Evolutionary conservation across 1,140 invertebrate genomes (phyloP), one percentile per base, ranked within the genome.

Genomic region (Dendrolimus punctatus): DNA sequence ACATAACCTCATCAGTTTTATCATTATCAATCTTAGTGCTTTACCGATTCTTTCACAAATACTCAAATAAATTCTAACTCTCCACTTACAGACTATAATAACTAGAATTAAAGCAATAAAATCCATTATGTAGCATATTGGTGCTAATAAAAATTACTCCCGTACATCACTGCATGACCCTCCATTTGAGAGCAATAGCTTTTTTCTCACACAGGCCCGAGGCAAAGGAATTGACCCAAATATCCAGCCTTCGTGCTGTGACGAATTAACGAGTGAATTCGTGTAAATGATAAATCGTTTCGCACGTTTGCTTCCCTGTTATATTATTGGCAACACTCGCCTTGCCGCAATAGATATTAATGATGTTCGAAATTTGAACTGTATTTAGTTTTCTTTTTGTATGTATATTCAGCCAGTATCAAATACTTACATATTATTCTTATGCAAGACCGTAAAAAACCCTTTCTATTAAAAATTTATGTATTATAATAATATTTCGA

Each of bases 181-280:
- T 23, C 58, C 62, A 61, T 60, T 53, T 51, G 58, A 58, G 50
- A 44, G 58, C 54, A 56, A 59, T 71, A 58, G 57, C 64, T 68
- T 73, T 71, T 49, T 47, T 56, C 68, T 60, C 66, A 66, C 60
- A 65, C 63, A 60, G 42, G 60, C 64, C 61, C 43, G 55, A 49
- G 56, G 60, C 59, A 51, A 57, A 64, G 55, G 57, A 62, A 66
- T 60, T 69, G 62, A 58, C 64, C 66, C 72, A 60, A 70, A 68
- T 58, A 70, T 49, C 57, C 59, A 74, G 68, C 63, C 63, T 71
- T 60, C 62, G 43, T 54, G 59, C 67, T 66, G 65, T 70, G 56
- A 71, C 76, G 72, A 80, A 80, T 80, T 73, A 76, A 77, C 76
- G 58, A 80, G 75, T 73, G 72, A 76, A 67, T 66, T 65, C 66